Evolutionary conservation across 2,797 vertebrate genomes (phyloP), one percentile per base, ranked within the genome.

Genomic region (Enteromius argenteus): DNA sequence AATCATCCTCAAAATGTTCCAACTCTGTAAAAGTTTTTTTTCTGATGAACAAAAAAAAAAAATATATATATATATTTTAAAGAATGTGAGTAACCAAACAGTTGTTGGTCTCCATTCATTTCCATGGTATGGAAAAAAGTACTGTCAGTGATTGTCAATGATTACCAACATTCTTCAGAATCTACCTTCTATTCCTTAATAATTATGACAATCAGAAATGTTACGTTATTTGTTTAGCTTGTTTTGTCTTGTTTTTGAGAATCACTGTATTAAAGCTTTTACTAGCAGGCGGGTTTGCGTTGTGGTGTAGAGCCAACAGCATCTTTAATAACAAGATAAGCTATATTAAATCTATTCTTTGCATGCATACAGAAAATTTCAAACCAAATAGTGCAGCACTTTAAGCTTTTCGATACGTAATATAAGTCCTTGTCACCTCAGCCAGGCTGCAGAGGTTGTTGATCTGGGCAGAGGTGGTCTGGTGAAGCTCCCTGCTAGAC

Each of bases 401-500:
- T 19, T 73, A 32, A 4, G n/a, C 19, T 23, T 72, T 46, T 32
- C 39, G 1, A 27, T 0, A 78, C 62, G 4, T 60, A 49, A 58
- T 1, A 15, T 23, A 74, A 62, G 17, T 5, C 17, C 9, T 6
- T 53, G 78, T 90, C 80, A 95, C 95, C 92, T 92, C 90, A 14
- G 91, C 88, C 79, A 92, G 86, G 0, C 91, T 86, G 78, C 69
- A 51, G 62, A 87, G 8, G 79, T 66, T 89, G 72, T 86, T 87
- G 27, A 90, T 88, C 81, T 90, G 89, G 11, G 80, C 83, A 74
- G 89, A 81, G 23, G 77, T 90, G 0, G 1, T 87, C 71, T 85
- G 94, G 75, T 4, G 93, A 71, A 86, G 74, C 56, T 93, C 92
- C 42, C 90, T 92, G 7, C 93, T 87, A 27, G 93, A 92, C 74